Conservation (phyloP, 1,140 invertebrate genomes). For the Meloidogyne exigua region DNA sequence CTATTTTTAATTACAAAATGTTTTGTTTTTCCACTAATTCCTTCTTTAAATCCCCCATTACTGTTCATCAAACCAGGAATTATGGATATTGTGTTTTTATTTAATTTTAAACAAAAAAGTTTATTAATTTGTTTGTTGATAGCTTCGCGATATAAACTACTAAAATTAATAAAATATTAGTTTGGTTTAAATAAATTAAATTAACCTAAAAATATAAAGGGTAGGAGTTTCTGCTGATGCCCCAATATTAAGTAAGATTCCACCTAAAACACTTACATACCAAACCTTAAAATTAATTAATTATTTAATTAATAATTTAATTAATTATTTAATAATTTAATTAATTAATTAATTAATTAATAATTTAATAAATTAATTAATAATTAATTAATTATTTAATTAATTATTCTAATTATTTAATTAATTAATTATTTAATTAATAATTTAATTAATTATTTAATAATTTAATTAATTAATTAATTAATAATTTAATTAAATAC, state of each 20-base stretch:
- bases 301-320: neutral
- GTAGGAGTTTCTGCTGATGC: neutral
- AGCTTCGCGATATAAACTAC: neutral
- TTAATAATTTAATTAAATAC: neutral
- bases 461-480: no score
- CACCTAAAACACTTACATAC: neutral
- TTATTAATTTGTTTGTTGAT: neutral
- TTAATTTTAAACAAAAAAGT: no score
- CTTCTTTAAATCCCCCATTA: no score
- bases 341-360: no score
- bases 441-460: no score
- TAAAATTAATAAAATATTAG: neutral
- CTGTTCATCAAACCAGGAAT: no score
- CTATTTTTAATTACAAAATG: no score
- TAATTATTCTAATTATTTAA: no score
- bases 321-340: neutral
- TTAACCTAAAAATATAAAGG: slow-evolving; percentile 3
- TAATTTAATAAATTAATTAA: neutral
- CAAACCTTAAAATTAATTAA: neutral
- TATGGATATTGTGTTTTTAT: no score
- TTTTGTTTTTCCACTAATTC: no score
- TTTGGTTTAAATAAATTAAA: neutral
- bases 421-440: neutral
- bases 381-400: no score
- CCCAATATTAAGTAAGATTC: neutral